phyloP scores from a whole-genome alignment of 2,797 vertebrate species.

The Dendrocincla fuliginosa region DNA sequence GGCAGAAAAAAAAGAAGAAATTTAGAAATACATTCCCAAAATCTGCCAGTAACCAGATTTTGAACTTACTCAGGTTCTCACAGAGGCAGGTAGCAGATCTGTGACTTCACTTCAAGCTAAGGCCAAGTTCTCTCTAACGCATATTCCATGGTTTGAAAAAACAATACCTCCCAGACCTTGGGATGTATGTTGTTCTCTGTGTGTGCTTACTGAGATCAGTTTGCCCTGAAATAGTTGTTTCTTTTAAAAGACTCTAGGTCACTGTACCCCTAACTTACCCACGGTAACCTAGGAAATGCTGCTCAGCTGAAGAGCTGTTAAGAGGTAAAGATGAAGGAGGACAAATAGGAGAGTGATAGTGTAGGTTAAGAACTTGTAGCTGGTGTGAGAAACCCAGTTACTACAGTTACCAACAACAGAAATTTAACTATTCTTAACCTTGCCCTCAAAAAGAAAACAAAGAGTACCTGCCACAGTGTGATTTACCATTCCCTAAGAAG shows the following conservation, averaged over 20 bases:
- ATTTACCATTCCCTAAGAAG: neutral
- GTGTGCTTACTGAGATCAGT: neutral
- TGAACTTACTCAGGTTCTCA: neutral
- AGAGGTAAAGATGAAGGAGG: neutral
- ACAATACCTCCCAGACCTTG: neutral
- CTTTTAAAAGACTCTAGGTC: neutral
- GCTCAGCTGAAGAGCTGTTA: neutral
- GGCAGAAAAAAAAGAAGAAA: neutral
- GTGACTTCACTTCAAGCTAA: neutral
- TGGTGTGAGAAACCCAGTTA: neutral
- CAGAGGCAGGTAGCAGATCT: neutral
- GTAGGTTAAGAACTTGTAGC: neutral
- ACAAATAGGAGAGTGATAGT: neutral
- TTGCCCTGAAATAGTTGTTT: neutral
- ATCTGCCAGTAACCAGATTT: neutral
- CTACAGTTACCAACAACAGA: neutral
- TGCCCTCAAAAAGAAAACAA: neutral
- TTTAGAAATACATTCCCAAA: neutral
- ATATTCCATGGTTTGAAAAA: neutral
- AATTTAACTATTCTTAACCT: neutral
- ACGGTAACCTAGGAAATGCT: neutral
- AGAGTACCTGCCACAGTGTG: neutral
- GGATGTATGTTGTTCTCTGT: rapidly evolving
- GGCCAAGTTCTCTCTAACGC: neutral
- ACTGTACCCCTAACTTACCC: neutral